Evolutionary conservation across 2,113 vertebrate species (phyloP).

Genomic region (Hemibagrus wyckioides): DNA sequence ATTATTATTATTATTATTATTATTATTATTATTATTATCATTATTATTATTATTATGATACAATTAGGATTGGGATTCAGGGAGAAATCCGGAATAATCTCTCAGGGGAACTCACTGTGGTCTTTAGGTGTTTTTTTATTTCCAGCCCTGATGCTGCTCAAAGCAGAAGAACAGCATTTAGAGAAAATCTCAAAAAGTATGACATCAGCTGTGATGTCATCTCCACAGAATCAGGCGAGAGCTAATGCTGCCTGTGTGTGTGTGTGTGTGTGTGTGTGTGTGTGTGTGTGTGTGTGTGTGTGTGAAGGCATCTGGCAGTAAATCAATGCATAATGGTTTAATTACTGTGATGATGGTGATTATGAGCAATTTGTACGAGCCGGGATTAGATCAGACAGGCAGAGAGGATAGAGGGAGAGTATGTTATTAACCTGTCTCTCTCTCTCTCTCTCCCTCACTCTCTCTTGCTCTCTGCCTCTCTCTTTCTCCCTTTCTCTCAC

Average conservation of each 20-base stretch:
- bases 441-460: neutral
- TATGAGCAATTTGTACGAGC: neutral
- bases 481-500: neutral
- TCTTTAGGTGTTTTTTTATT: too few relatives aligned
- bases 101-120: too few relatives aligned
- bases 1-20: too few relatives aligned
- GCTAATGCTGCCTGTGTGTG: constrained; percentile 25
- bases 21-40: too few relatives aligned
- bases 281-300: constrained; percentile 20
- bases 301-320: neutral
- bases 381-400: neutral
- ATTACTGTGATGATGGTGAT: constrained; percentile 14
- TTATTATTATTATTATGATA: too few relatives aligned
- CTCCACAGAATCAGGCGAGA: neutral
- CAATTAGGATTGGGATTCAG: too few relatives aligned
- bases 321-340: constrained; percentile 18
- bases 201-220: neutral
- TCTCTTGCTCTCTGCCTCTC: neutral
- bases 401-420: neutral
- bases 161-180: neutral
- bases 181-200: neutral
- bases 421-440: neutral
- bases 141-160: neutral
- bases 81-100: too few relatives aligned
- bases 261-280: neutral